Evolutionary conservation across 2,797 vertebrate genomes (phyloP), one percentile per base, ranked within the genome.

Genomic region (Dipus sagitta): DNA sequence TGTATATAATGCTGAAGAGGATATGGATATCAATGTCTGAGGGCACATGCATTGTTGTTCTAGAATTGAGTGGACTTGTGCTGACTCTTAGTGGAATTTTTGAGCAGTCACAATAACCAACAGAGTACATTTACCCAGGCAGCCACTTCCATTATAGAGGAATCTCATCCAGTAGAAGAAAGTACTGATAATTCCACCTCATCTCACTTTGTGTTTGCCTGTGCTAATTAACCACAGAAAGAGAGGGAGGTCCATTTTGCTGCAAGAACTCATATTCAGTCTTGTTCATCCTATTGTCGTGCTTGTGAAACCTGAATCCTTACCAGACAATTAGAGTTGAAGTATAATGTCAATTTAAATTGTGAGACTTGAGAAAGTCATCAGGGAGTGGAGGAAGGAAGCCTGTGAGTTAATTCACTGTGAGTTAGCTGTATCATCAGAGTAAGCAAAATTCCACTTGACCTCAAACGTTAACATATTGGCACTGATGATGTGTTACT

Each of bases 291-390:
- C 58, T 90, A 87, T 23, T 65, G 75, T 42, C 54, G 79, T 81
- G 32, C 78, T 11, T 54, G 74, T 2, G 28, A 93, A 96, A 93
- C 92, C n/a, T 90, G 13, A 21, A 91, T 90, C 91, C 32, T 52
- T 87, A 79, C 67, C 88, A 93, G 72, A 91, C 62, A 94, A 90
- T 90, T 87, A 89, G 34, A 81, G 47, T 80, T 93, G 58, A 88
- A 80, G 65, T 30, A 65, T 92, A 32, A 92, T 92, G 74, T 87
- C 91, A 68, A 47, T 90, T 93, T 84, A 90, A 64, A 11, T 5
- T 65, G 60, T 86, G 80, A 85, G 9, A 21, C 64, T n/a, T 85
- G 42, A 62, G 34, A 67, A 89, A 42, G 80, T 70, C 7, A 81
- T 47, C 34, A 6, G 9, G 77, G 32, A 72, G 30, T 47, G 21